A percentile compares a stretch with the other conserved stretches of the same genome.
These are phyloP conservation scores for Puffinus mauretanicus DNA, from an alignment of 2,113 vertebrate genomes.

Conservation along the genomic window DNA sequence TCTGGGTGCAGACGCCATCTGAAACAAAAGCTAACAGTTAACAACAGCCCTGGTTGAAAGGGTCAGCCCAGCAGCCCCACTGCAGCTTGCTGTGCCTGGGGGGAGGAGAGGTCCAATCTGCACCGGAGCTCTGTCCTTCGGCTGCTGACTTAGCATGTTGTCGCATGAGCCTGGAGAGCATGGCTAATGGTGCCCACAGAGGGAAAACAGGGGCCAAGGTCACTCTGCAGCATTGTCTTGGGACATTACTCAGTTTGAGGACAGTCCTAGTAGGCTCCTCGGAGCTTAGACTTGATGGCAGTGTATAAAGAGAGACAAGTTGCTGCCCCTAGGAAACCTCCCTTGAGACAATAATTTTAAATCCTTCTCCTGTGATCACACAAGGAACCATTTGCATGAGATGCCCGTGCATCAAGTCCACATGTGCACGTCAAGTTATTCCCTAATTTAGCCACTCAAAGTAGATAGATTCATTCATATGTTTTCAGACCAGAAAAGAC, in stretches of 20 bases:
- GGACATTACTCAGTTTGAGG: background rate
- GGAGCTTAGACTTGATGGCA: background rate
- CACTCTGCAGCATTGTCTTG: background rate
- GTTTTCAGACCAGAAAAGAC: background rate
- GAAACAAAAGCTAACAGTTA: constrained; percentile 10
- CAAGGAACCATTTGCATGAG: background rate
- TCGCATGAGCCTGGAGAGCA: background rate
- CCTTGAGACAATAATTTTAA: background rate
- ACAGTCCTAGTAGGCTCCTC: background rate
- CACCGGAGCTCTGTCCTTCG: background rate
- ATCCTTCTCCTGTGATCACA: background rate
- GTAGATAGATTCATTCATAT: background rate
- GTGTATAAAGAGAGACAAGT: background rate
- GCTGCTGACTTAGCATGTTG: background rate
- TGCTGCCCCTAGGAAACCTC: background rate
- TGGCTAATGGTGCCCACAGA: background rate
- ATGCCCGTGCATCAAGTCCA: background rate
- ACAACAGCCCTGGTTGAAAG: background rate
- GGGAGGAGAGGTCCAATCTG: background rate
- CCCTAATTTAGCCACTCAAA: background rate
- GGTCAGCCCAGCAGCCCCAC: background rate
- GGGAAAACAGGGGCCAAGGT: background rate
- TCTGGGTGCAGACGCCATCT: background rate
- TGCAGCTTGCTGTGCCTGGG: background rate
- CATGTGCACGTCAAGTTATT: background rate